phyloP scores from a whole-genome alignment of 2,797 vertebrate genomes.

The Mycteria americana region DNA sequence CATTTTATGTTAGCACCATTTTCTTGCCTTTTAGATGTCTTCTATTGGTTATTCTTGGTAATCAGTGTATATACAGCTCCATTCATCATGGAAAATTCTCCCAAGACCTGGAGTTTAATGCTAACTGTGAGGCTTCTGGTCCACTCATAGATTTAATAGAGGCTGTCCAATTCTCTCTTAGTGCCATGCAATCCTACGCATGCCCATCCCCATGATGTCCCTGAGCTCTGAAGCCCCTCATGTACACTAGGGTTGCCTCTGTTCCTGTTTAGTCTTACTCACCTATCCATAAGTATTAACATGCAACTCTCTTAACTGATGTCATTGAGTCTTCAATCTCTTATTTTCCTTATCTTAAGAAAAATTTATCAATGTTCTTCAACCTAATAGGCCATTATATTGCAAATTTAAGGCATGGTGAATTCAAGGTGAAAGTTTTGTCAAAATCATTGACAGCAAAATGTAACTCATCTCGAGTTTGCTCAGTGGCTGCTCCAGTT shows the following conservation, averaged over 20 bases:
- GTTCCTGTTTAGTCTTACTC: neutral
- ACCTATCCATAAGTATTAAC: neutral
- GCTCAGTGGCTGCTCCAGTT: neutral
- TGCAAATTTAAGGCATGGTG: neutral
- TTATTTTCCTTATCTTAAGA: neutral
- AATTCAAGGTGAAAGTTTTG: neutral
- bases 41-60: neutral
- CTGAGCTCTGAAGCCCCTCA: neutral
- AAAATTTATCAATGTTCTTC: neutral
- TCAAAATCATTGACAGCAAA: neutral
- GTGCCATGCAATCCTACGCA: no score
- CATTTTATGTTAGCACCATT: neutral
- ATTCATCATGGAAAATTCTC: neutral
- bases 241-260: neutral
- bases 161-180: neutral
- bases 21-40: neutral
- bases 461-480: neutral
- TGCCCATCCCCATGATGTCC: no score
- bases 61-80: neutral
- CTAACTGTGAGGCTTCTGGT: neutral
- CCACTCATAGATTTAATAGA: neutral
- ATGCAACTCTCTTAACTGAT: neutral
- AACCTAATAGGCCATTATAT: neutral
- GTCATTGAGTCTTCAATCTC: neutral
- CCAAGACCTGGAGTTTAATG: neutral